A percentile compares a stretch with the other conserved stretches of the same genome.
These are phyloP conservation scores for Carapus acus DNA, from an alignment of 2,797 vertebrate species.

Conservation along the genomic window DNA sequence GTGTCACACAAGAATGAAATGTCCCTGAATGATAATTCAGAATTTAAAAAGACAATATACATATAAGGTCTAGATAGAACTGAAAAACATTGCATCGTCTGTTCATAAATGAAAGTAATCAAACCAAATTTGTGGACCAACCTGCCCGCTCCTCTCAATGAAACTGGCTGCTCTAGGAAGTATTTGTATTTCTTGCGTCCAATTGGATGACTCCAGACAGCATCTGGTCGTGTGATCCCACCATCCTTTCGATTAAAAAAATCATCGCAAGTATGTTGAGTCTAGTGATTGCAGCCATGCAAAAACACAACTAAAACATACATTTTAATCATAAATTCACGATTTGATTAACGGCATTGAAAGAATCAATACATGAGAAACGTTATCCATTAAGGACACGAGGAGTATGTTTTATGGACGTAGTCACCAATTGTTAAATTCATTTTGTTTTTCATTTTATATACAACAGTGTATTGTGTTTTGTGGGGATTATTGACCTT, in stretches of 20 bases:
- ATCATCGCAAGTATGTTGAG: background rate
- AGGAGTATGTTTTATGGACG: no score
- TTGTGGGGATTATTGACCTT: constrained; percentile 55
- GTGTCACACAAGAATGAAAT: constrained; percentile 82
- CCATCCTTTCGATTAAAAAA: constrained; percentile 59
- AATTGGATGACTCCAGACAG: constrained; percentile 79
- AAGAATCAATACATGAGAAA: no score
- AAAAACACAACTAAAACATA: background rate
- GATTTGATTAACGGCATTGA: no score
- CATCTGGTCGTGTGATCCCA: constrained; percentile 66
- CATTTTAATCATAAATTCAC: no score
- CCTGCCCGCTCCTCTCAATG: constrained; percentile 81
- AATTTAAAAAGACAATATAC: constrained; percentile 2
- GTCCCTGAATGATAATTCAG: constrained; percentile 66
- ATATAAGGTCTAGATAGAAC: no score
- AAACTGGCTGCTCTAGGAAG: constrained; percentile 79
- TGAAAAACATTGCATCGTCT: no score
- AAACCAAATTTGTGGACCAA: constrained; percentile 31
- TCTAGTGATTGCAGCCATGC: background rate
- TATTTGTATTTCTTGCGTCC: constrained; percentile 77
- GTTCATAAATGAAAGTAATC: background rate
- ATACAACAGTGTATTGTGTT: no score
- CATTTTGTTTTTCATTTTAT: background rate
- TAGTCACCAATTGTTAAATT: no score
- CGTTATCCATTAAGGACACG: no score